Evolutionary conservation across 2,797 vertebrate genomes (phyloP).

Genomic region (Liparis tanakae): DNA sequence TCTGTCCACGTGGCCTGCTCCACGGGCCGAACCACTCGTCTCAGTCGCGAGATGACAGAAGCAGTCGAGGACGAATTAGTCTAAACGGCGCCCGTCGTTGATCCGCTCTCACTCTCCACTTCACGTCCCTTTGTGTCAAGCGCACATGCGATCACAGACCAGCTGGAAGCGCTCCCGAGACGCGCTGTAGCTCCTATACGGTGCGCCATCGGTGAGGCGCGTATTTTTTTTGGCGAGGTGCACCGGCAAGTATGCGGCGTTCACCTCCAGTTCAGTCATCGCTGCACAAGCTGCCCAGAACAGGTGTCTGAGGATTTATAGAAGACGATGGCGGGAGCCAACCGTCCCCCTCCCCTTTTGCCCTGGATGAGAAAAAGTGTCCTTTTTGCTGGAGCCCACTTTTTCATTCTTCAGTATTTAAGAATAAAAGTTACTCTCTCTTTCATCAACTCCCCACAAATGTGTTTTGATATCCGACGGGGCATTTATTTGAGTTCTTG

Average conservation of each 20-base stretch:
- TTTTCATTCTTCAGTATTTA: no score
- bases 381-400: no score
- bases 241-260: constrained; percentile 21
- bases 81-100: constrained; percentile 58
- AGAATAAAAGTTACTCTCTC: no score
- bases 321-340: not conserved
- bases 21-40: constrained; percentile 57
- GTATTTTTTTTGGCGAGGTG: no score
- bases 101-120: constrained; percentile 43
- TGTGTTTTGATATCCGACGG: no score
- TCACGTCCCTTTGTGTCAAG: constrained; percentile 47
- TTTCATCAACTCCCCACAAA: no score
- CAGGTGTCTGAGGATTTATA: constrained; percentile 14
- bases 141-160: constrained; percentile 48
- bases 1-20: constrained; percentile 48
- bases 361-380: no score
- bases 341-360: no score
- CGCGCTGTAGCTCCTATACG: no score
- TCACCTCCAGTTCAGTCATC: constrained; percentile 38
- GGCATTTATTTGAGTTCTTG: no score
- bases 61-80: constrained; percentile 62
- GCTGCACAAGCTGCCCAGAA: constrained; percentile 13
- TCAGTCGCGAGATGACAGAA: constrained; percentile 50
- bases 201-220: no score
- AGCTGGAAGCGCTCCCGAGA: no score